Evolutionary conservation across 2,888 invertebrate genomes (phyloP), one percentile per base, ranked within the genome.

Genomic region (Melanargia galathea): DNA sequence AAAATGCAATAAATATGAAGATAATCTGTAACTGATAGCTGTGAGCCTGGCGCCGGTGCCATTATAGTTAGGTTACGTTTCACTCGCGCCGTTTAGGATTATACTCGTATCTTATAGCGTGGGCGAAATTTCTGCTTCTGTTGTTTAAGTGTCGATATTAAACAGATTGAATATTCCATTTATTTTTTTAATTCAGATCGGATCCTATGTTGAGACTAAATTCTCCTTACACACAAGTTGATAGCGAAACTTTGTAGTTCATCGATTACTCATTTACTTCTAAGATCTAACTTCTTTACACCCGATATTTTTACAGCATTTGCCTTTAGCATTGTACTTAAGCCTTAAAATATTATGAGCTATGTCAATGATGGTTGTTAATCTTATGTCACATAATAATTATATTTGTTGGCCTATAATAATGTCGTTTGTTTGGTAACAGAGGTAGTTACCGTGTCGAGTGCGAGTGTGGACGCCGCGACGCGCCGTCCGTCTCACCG

Each of bases 41-140:
- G 70, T 70, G 76, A 76, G 78, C 75, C 82, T 83, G 84, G 86
- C 86, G 86, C 86, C 85, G 74, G 70, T 68, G 75, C 83, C 81
- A 84, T 84, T 85, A 81, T 80, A 81, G 79, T 82, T 79, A 75
- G 75, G 75, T 77, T 73, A 76, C 70, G 75, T 75, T 68, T 68
- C 63, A 70, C 69, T 69, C 70, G 61, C 70, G 71, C 65, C 71
- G 69, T 70, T 70, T 70, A 70, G 64, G 58, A 67, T 69, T 63
- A 72, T 70, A n/a, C n/a, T n/a, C n/a, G n/a, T n/a, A 68, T 67
- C 66, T 62, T 62, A 56, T 33, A 46, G 66, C 67, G 73, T 72
- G 69, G 71, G 73, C 67, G 71, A 66, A 63, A 56, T 66, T 52
- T 67, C 58, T 55, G 66, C 60, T 68, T 65, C 66, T 67, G 65